phyloP scores from a whole-genome alignment of 2,888 invertebrate genomes.

The Thysanoteuthis rhombus region DNA sequence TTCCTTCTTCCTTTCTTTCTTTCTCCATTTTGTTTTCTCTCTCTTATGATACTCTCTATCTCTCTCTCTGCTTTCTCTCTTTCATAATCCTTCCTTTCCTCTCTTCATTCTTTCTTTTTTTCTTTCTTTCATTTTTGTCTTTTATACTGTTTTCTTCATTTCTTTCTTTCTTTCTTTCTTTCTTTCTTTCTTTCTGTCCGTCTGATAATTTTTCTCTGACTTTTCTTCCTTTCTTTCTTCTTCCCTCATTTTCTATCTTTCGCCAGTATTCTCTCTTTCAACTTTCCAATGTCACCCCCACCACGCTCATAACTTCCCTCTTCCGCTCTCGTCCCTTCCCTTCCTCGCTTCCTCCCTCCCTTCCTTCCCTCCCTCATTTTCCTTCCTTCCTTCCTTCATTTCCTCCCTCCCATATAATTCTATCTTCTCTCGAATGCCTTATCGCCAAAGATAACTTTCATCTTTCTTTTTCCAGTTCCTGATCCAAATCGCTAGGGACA shows the following conservation, averaged over 20 bases:
- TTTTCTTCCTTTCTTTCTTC: neutral
- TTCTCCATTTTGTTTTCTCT: neutral
- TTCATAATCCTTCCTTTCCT: neutral
- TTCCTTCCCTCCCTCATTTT: neutral
- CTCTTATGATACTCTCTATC: neutral
- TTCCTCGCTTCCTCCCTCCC: neutral
- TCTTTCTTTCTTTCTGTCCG: neutral
- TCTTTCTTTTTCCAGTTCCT: neutral
- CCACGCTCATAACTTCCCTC: too few species aligned
- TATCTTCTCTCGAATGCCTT: neutral
- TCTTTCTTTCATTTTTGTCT: neutral
- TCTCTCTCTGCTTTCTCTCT: neutral
- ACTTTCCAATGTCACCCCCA: too few species aligned
- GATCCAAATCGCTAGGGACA: neutral
- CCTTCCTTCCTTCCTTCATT: neutral
- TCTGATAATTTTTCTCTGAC: neutral
- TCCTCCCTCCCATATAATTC: neutral
- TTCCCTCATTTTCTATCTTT: too few species aligned
- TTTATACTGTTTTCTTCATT: fast-evolving
- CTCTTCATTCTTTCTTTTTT: neutral
- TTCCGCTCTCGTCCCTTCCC: neutral
- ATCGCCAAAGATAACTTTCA: neutral
- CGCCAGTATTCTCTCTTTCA: too few species aligned
- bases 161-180: neutral
- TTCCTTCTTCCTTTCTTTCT: neutral